phyloP scores from a whole-genome alignment of 2,888 invertebrate genomes.

The Parasteatoda lunata region DNA sequence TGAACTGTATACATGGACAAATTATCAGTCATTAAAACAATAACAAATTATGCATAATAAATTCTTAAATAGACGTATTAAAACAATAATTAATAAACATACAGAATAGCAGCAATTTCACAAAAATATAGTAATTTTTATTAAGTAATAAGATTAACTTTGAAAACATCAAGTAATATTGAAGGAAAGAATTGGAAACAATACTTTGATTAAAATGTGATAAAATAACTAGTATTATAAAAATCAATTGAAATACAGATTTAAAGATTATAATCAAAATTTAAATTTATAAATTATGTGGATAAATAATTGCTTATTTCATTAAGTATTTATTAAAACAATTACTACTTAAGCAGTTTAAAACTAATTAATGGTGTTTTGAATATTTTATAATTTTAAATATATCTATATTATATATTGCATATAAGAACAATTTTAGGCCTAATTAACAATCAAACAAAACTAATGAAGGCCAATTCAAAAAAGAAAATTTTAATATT shows the following conservation, averaged over 20 bases:
- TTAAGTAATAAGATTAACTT: too few species aligned
- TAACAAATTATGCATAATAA: not conserved
- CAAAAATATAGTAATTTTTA: too few species aligned
- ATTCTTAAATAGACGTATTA: too few species aligned
- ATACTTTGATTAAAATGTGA: too few species aligned
- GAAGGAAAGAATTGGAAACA: too few species aligned
- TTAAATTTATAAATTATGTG: not conserved
- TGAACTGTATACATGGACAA: constrained; percentile 39
- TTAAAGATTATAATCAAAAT: not conserved
- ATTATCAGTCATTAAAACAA: not conserved
- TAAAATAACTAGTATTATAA: too few species aligned
- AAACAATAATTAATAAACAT: too few species aligned
- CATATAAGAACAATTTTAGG: constrained; percentile 45
- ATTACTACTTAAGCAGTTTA: constrained; percentile 25
- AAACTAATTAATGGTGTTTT: constrained; percentile 20
- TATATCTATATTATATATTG: constrained; percentile 62
- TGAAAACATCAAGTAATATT: too few species aligned
- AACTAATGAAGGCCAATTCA: constrained; percentile 44
- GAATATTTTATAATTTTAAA: constrained; percentile 49
- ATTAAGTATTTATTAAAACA: constrained; percentile 12
- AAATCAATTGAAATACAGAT: too few species aligned
- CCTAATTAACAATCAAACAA: constrained; percentile 48
- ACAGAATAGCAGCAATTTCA: too few species aligned
- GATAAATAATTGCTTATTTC: not conserved
- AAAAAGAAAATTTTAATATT: constrained; percentile 31